A percentile compares a stretch with the other conserved stretches of the same genome.
phyloP scores from a whole-genome alignment of 2,888 invertebrate species.

The Cistogaster globosa region DNA sequence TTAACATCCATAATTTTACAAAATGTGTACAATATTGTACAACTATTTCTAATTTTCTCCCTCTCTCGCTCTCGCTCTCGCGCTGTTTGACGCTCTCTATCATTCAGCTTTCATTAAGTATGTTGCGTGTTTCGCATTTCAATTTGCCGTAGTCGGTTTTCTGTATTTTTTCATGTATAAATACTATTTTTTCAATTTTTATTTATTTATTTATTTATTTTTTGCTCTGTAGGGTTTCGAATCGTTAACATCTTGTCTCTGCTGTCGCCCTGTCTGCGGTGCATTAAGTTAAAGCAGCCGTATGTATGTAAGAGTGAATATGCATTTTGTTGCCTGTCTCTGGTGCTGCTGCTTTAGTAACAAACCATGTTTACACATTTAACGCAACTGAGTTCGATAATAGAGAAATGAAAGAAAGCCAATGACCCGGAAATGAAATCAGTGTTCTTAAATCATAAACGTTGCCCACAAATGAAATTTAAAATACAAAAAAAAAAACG shows the following conservation, averaged over 20 bases:
- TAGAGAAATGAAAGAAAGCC: slow-evolving; percentile 78
- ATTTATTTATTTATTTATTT: slow-evolving; percentile 23
- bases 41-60: slow-evolving; percentile 14
- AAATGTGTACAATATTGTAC: slow-evolving; percentile 15
- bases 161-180: slow-evolving; percentile 35
- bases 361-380: slow-evolving; percentile 74
- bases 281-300: slow-evolving; percentile 34
- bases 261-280: slow-evolving; percentile 65
- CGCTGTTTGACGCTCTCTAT: slow-evolving; percentile 66
- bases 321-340: slow-evolving; percentile 27
- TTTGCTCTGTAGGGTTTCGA: slow-evolving; percentile 57
- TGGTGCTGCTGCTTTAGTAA: slow-evolving; percentile 67
- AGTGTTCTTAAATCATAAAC: slow-evolving; percentile 65
- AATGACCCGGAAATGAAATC: slow-evolving; percentile 82
- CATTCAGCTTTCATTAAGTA: slow-evolving; percentile 69
- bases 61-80: slow-evolving; percentile 70
- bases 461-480: slow-evolving; percentile 54
- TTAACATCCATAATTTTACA: slow-evolving; percentile 52
- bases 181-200: slow-evolving; percentile 51
- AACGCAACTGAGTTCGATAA: slow-evolving; percentile 70
- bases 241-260: slow-evolving; percentile 61
- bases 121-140: slow-evolving; percentile 68
- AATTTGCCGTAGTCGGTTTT: slow-evolving; percentile 69
- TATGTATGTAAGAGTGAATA: slow-evolving; percentile 11
- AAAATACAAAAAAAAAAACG: slow-evolving; percentile 33